Evolutionary conservation across 2,888 invertebrate species (phyloP).

Genomic region (Acanthococcus lagerstroemiae): DNA sequence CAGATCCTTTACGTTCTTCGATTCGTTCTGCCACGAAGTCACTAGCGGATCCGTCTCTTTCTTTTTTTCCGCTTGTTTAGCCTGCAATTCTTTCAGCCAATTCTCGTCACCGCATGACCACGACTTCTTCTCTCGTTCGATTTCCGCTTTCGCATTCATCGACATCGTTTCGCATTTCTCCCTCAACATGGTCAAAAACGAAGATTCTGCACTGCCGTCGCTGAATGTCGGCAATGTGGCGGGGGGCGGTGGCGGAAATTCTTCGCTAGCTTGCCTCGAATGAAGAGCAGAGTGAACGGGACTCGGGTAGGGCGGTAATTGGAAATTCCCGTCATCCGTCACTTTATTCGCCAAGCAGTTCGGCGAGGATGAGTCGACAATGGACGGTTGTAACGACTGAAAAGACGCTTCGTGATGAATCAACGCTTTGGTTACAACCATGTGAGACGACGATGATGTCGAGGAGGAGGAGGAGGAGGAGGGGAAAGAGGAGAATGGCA

Average conservation of each 20-base stretch:
- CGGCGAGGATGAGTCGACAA: slow-evolving; percentile 32
- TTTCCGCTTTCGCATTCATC: slow-evolving; percentile 40
- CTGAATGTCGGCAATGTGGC: not conserved
- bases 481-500: not conserved
- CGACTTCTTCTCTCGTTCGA: slow-evolving; percentile 40
- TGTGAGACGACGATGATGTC: slow-evolving; percentile 41
- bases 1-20: slow-evolving; percentile 55
- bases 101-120: slow-evolving; percentile 48
- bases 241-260: slow-evolving; percentile 75
- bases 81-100: slow-evolving; percentile 69
- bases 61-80: slow-evolving; percentile 55
- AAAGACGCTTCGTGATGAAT: slow-evolving; percentile 55
- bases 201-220: slow-evolving; percentile 1
- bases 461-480: not conserved
- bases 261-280: slow-evolving; percentile 77
- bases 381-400: slow-evolving; percentile 34
- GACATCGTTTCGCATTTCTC: slow-evolving; percentile 54
- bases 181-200: slow-evolving; percentile 54
- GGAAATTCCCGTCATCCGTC: slow-evolving; percentile 35
- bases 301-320: slow-evolving; percentile 57
- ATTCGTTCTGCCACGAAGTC: not conserved
- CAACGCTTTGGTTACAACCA: slow-evolving; percentile 73
- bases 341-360: slow-evolving; percentile 20
- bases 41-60: not conserved
- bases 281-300: slow-evolving; percentile 66